Conservation (phyloP, 1,140 invertebrate species). For the Bombus ignitus region DNA sequence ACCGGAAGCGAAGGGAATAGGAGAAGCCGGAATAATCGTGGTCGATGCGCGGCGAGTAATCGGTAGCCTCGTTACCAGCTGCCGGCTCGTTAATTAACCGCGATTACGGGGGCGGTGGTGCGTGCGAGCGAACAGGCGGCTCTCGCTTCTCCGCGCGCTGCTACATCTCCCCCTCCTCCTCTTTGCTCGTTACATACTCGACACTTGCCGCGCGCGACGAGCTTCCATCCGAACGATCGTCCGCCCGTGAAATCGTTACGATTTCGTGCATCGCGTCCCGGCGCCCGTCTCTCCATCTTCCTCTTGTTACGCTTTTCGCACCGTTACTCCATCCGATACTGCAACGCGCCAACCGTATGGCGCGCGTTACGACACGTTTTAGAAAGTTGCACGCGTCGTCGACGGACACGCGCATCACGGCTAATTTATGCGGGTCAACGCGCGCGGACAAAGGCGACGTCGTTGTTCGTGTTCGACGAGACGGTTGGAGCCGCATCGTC, state of each 20-base stretch:
- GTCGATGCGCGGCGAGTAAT: constrained; percentile 72
- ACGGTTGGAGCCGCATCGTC: background rate
- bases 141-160: background rate
- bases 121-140: constrained; percentile 67
- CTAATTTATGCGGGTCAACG: constrained; percentile 46
- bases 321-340: background rate
- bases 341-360: no score
- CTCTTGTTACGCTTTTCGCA: background rate
- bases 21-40: constrained; percentile 70
- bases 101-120: constrained; percentile 76
- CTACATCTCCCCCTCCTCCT: rapidly evolving
- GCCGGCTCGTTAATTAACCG: constrained; percentile 76
- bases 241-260: constrained; percentile 64
- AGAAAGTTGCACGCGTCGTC: background rate
- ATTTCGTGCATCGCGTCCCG: background rate
- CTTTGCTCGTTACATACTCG: constrained; percentile 42
- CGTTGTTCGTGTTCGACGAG: no score
- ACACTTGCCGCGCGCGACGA: constrained; percentile 23
- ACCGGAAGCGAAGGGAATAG: constrained; percentile 60
- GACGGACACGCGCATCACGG: background rate
- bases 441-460: constrained; percentile 34
- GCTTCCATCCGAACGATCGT: constrained; percentile 44
- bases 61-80: constrained; percentile 76
- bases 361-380: background rate
- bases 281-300: background rate